Conservation (phyloP, 1,140 invertebrate species). For the Drosophila arizonae region DNA sequence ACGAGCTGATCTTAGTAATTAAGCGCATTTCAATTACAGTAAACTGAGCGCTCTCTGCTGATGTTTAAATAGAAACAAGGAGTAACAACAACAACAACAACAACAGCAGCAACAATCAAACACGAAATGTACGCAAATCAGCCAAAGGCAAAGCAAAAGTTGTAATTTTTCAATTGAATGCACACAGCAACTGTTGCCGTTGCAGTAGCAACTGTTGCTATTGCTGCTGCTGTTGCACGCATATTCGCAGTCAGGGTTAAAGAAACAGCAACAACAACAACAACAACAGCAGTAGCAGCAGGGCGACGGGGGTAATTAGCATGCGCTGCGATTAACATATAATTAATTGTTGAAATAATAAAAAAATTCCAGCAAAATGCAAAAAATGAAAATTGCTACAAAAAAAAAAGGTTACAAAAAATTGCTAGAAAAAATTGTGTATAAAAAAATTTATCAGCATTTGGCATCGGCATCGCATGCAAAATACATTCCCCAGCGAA, state of each 20-base stretch:
- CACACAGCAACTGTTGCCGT: constrained; percentile 50
- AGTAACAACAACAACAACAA: constrained; percentile 13
- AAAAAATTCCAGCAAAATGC: constrained; percentile 38
- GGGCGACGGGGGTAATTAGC: constrained; percentile 66
- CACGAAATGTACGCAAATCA: constrained; percentile 76
- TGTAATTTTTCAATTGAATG: constrained; percentile 81
- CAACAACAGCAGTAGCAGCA: background rate
- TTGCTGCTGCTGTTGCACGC: constrained; percentile 54
- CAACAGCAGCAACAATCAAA: constrained; percentile 11
- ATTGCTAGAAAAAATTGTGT: constrained; percentile 12
- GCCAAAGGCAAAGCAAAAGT: constrained; percentile 59
- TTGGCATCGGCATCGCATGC: constrained; percentile 74
- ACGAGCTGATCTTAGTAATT: constrained; percentile 42
- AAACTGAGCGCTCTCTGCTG: constrained; percentile 21
- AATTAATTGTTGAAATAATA: constrained; percentile 72
- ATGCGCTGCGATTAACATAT: constrained; percentile 81
- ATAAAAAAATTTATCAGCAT: constrained; percentile 39
- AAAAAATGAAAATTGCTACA: constrained; percentile 71
- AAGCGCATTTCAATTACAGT: constrained; percentile 44
- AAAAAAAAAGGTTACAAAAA: constrained; percentile 52
- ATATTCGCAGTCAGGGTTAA: constrained; percentile 76
- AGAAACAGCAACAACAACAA: constrained; percentile 30
- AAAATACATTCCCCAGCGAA: constrained; percentile 62
- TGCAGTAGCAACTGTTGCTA: constrained; percentile 30
- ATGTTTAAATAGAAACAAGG: constrained; percentile 23